Evolutionary conservation across 2,797 vertebrate species (phyloP).

Genomic region (Coilia nasus): DNA sequence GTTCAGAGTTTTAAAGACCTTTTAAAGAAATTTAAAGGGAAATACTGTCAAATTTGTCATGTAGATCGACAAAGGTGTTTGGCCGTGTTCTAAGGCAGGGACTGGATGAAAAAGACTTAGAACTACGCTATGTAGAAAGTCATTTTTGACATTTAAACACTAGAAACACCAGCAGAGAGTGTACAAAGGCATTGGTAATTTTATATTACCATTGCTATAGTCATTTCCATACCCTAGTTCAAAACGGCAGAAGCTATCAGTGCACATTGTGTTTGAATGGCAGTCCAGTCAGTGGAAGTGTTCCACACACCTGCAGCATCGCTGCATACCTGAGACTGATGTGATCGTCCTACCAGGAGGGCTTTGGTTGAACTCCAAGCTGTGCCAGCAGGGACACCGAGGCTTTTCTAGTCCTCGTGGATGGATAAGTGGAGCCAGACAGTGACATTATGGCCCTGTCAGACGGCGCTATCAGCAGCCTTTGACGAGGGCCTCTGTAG

Average conservation of each 20-base stretch:
- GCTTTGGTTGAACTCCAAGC: background rate
- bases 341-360: constrained; percentile 53
- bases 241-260: background rate
- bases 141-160: too few relatives aligned
- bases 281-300: background rate
- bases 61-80: too few relatives aligned
- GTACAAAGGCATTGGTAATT: too few relatives aligned
- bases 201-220: too few relatives aligned
- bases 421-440: constrained; percentile 52
- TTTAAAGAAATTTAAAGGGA: too few relatives aligned
- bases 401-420: constrained; percentile 50
- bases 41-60: too few relatives aligned
- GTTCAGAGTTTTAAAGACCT: background rate
- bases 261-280: background rate
- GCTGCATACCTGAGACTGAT: background rate
- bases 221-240: background rate
- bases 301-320: background rate
- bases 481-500: constrained; percentile 56
- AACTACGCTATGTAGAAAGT: too few relatives aligned
- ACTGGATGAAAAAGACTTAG: too few relatives aligned
- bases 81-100: too few relatives aligned
- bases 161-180: too few relatives aligned
- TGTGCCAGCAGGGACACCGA: constrained; percentile 24
- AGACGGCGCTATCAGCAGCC: constrained; percentile 37
- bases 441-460: constrained; percentile 55